Evolutionary conservation across 2,888 invertebrate species (phyloP), one percentile per base, ranked within the genome.

Genomic region (Leptinotarsa haldemani): DNA sequence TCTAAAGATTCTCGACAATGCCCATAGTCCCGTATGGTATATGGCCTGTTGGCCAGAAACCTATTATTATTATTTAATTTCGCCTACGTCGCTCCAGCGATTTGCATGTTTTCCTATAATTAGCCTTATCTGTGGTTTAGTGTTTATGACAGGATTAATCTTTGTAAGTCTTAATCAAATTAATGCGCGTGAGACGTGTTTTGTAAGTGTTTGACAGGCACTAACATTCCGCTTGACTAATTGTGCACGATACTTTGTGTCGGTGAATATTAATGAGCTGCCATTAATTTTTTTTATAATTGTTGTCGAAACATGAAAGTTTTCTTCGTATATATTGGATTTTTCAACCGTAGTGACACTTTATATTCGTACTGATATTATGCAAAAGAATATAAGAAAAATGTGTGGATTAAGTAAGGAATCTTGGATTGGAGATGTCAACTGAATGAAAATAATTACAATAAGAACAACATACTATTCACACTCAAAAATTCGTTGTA

Each of bases 61-160:
- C 58, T 68, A 47, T 68, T 68, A 68, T 68, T 69, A 71, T 69
- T 74, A 74, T 74, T 74, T 69, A 61, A 71, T 74, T 46, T 70
- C 71, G 73, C 74, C 71, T 46, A 74, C 74, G 71, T 56, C 12
- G 25, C n/a, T 46, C 20, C 22, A 13, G 46, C 68, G 68, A 56
- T 68, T 68, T 56, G 68, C 68, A 58, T 58, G 68, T 53, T 68
- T 56, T 56, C 58, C 53, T 58, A 47, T 68, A 68, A 68, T 68
- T 68, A 68, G 46, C 56, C 56, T 68, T 68, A 68, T 68, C 68
- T 68, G 3, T 9, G 68, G 56, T 46, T 18, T 68, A 46, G 53
- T 25, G 40, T 68, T 30, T 61, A 40, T 61, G 61, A 61, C 61
- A 61, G 61, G n/a, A 16, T 9, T 40, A 4, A 40, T 61, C 30